Conservation (phyloP, 2,797 vertebrate genomes). For the Rhadinocentrus ornatus region DNA sequence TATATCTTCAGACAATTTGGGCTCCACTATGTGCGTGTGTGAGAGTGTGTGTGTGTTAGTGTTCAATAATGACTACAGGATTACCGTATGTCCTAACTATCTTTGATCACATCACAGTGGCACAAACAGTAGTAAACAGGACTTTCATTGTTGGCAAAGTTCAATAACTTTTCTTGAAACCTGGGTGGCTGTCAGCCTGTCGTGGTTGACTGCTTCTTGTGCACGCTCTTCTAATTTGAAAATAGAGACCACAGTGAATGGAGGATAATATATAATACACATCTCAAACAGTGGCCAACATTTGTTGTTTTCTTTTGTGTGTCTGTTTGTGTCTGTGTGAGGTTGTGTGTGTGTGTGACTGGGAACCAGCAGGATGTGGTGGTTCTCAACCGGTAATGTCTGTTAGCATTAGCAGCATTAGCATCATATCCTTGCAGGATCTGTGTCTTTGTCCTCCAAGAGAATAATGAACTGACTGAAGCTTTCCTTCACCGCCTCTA, state of each 20-base stretch:
- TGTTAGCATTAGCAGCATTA: conserved; percentile 56
- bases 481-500: conserved; percentile 92
- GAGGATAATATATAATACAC: conserved; percentile 51
- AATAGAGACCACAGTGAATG: conserved; percentile 39
- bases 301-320: conserved; percentile 40
- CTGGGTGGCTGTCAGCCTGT: conserved; percentile 27
- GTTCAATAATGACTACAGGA: conserved; percentile 54
- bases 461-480: conserved; percentile 92
- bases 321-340: conserved; percentile 33
- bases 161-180: conserved; percentile 41
- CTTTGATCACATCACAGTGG: conserved; percentile 54
- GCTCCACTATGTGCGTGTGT: conserved; percentile 48
- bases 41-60: conserved; percentile 43
- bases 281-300: conserved; percentile 49
- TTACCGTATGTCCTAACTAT: conserved; percentile 44
- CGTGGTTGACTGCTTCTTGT: conserved; percentile 27
- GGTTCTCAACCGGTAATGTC: conserved; percentile 45
- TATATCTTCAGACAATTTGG: conserved; percentile 68
- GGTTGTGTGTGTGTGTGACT: conserved; percentile 27
- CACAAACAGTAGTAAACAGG: conserved; percentile 65
- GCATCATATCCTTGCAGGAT: conserved; percentile 91
- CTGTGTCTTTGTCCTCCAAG: conserved; percentile 93
- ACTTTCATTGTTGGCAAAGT: conserved; percentile 56
- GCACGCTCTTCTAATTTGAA: conserved; percentile 35
- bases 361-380: conserved; percentile 45